Evolutionary conservation across 1,140 invertebrate genomes (phyloP).

Genomic region (Grapholita molesta): DNA sequence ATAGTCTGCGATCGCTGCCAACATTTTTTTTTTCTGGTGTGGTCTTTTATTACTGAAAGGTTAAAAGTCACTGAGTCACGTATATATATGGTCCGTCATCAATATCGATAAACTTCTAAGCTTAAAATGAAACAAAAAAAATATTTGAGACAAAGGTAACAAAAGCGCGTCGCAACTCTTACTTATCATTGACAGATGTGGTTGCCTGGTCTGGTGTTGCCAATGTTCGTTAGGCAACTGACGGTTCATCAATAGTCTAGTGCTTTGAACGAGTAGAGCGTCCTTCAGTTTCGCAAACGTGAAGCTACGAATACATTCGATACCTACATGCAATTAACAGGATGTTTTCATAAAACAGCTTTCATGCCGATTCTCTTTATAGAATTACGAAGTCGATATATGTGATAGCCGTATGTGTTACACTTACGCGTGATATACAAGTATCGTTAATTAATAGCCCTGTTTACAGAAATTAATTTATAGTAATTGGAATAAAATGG

Average conservation of each 20-base stretch:
- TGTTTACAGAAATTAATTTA: no score
- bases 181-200: slow-evolving; percentile 58
- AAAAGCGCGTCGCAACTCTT: slow-evolving; percentile 38
- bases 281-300: not conserved
- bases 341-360: not conserved
- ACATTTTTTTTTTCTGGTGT: no score
- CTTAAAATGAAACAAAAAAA: no score
- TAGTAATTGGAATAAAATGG: no score
- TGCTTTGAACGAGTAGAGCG: slow-evolving; percentile 47
- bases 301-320: not conserved
- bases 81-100: no score
- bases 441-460: no score
- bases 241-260: slow-evolving; percentile 49
- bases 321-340: not conserved
- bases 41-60: no score
- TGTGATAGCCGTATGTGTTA: no score
- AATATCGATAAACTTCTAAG: no score
- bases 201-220: slow-evolving; percentile 25
- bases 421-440: no score
- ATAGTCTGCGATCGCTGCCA: no score
- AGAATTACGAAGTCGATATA: not conserved
- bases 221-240: slow-evolving; percentile 45
- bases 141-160: slow-evolving; percentile 25
- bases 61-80: no score
- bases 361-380: not conserved